Percentiles rank a stretch among this genome's conserved stretches.
Evolutionary conservation across 2,888 invertebrate species (phyloP).

Genomic region (Dyspetes luteomarginatus): DNA sequence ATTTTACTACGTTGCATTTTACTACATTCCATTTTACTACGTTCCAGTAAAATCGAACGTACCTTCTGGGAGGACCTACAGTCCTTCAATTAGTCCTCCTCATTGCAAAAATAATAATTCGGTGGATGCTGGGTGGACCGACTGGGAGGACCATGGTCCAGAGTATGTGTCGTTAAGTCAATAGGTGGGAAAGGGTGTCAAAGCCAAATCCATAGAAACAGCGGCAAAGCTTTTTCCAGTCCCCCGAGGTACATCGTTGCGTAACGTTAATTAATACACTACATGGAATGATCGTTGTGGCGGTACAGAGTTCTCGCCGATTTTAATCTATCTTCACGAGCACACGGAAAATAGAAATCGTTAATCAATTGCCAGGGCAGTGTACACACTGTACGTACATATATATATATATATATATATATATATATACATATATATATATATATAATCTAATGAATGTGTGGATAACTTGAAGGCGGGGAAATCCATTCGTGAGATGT

Average conservation of each 20-base stretch:
- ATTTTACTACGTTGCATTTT: too few relatives aligned
- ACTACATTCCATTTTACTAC: too few relatives aligned
- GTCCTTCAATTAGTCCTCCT: too few relatives aligned
- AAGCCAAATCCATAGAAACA: not conserved
- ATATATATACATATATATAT: too few relatives aligned
- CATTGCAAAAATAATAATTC: too few relatives aligned
- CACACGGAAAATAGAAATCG: slow-evolving; percentile 61
- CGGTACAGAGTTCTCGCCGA: slow-evolving; percentile 66
- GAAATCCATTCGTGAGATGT: slow-evolving; percentile 15
- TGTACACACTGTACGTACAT: too few relatives aligned
- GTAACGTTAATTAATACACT: slow-evolving; percentile 75
- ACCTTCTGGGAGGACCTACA: too few relatives aligned
- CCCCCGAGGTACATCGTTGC: slow-evolving; percentile 33
- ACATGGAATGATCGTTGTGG: slow-evolving; percentile 65
- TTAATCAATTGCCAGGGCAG: slow-evolving; percentile 73
- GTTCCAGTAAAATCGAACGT: too few relatives aligned
- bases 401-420: too few relatives aligned
- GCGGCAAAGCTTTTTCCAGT: not conserved
- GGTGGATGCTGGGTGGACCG: too few relatives aligned
- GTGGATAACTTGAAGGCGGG: not conserved
- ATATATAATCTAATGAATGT: not conserved
- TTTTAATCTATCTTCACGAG: slow-evolving; percentile 70
- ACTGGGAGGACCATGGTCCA: too few relatives aligned
- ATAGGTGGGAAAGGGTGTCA: not conserved
- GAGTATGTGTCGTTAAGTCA: not conserved